Conservation (phyloP, 2,888 invertebrate species). For the Brachyptera putata region DNA sequence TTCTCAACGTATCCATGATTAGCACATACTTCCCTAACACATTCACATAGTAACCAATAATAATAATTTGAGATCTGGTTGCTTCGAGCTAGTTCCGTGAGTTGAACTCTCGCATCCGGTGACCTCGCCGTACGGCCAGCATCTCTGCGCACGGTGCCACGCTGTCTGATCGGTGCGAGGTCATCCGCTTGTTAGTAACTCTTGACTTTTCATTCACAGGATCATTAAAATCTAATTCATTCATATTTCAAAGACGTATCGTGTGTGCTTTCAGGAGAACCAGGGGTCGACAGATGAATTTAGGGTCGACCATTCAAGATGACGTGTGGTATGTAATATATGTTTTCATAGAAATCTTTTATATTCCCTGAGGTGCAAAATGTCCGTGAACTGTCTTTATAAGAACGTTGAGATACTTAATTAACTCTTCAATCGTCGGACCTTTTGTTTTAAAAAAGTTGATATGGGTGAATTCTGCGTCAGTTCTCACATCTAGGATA, state of each 20-base stretch:
- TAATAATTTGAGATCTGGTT: background rate
- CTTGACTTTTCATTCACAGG: conserved; percentile 13
- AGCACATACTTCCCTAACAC: no score
- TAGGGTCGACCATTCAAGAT: no score
- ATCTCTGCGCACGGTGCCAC: conserved; percentile 1
- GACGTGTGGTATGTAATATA: no score
- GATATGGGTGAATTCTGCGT: no score
- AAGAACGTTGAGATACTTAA: no score
- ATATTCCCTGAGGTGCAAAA: no score
- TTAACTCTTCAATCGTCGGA: no score
- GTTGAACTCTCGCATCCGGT: conserved; percentile 5
- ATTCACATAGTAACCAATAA: background rate
- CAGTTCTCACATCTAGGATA: no score
- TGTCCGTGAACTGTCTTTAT: no score
- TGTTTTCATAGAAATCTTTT: no score
- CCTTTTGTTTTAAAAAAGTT: no score
- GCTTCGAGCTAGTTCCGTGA: background rate
- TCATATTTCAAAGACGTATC: conserved; percentile 14
- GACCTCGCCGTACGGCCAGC: background rate
- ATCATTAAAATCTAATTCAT: conserved; percentile 20
- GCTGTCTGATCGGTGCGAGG: background rate
- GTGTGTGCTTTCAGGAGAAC: background rate
- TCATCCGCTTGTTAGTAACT: background rate
- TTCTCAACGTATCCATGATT: no score
- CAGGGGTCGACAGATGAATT: background rate